Evolutionary conservation across 1,140 invertebrate genomes (phyloP), one percentile per base, ranked within the genome.

Genomic region (Drosophila nigromelanica): DNA sequence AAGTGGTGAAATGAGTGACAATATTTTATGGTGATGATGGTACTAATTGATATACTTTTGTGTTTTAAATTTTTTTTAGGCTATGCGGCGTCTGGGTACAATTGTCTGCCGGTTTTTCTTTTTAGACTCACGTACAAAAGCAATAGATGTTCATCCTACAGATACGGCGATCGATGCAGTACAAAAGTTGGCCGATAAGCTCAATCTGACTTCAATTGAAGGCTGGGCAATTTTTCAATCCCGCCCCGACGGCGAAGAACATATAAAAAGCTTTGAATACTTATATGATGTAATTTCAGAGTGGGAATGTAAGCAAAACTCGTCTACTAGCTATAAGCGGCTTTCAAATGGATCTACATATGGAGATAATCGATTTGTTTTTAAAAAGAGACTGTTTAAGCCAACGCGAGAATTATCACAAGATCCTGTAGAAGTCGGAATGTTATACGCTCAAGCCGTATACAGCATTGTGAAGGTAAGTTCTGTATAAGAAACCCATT

Each of bases 91-190:
- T 62, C 93, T 99, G 11, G 97, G 97, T 45, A 98, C 98, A 0
- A 97, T 99, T 70, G 97, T 99, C 0, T 98, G 97, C 90, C 94
- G 98, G 45, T 98, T 99, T 92, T 98, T 98, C 93, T 98, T 99
- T 92, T 93, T 99, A 83, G 98, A 99, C 92, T 97, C 98, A 0
- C 94, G 98, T 56, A 99, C 97, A 0, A 99, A 99, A 92, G 98
- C 98, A 0, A 97, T 99, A 39, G 98, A 98, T 91, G 96, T 99
- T 11, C 97, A 98, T 93, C 97, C 98, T 0, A 97, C 97, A 1
- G 98, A 99, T 83, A 99, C 98, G 4, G 98, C 97, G 0, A 95
- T 95, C 4, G 97, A 98, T 87, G 97, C 98, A 0, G 95, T 98
- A 8, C 94, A 95, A 4, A 97, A 97, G 80, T 93, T 99, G 12